Conservation (phyloP, 2,797 vertebrate species). For the Xenops minutus region DNA sequence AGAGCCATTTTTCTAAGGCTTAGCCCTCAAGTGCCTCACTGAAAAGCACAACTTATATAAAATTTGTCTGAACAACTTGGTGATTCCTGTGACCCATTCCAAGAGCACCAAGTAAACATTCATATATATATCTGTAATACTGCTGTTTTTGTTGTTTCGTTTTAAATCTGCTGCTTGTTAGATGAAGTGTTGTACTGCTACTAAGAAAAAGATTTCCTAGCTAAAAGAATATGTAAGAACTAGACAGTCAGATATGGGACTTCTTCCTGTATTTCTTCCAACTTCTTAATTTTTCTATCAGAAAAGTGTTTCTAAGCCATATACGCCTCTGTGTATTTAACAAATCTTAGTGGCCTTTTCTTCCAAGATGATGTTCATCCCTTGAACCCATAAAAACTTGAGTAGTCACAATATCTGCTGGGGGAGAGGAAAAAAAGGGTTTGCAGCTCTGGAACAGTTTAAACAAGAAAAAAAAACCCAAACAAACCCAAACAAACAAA, state of each 20-base stretch:
- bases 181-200: background rate
- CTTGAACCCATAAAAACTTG: background rate
- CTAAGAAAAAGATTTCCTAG: background rate
- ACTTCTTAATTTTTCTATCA: background rate
- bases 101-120: background rate
- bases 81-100: background rate
- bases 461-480: fast-evolving
- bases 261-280: background rate
- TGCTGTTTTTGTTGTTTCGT: background rate
- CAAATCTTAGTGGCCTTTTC: background rate
- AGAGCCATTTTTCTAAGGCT: background rate
- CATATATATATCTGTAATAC: background rate
- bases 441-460: background rate
- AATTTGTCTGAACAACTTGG: background rate
- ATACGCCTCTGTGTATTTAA: background rate
- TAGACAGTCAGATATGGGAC: background rate
- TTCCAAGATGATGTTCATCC: background rate
- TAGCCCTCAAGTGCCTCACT: background rate
- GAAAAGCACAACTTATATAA: background rate
- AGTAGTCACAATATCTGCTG: background rate
- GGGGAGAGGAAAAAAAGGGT: fast-evolving
- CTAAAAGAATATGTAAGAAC: background rate
- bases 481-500: background rate
- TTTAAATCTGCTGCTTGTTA: background rate
- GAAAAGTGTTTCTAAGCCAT: background rate